Conservation (phyloP, 2,797 vertebrate species). For the Helicolenus hilgendorfi region DNA sequence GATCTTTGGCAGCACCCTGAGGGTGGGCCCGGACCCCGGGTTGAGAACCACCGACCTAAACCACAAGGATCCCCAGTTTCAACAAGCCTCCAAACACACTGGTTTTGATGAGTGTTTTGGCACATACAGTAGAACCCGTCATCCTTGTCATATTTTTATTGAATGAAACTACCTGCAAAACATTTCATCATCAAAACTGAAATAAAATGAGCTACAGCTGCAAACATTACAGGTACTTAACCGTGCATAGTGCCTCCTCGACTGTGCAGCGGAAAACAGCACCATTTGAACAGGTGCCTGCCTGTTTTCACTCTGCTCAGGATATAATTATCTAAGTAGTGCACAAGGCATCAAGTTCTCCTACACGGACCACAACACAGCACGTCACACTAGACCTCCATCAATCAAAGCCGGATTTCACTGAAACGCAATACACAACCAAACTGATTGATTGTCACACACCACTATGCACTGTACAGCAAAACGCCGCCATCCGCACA, state of each 20-base stretch:
- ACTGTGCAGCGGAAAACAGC: conserved; percentile 17
- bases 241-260: neutral
- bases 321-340: conserved; percentile 32
- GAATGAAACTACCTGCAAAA: conserved; percentile 19
- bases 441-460: conserved; percentile 58
- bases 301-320: conserved; percentile 23
- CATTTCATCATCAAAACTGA: neutral
- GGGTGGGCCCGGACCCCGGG: no score
- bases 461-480: conserved; percentile 14
- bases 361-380: conserved; percentile 33
- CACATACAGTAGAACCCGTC: neutral
- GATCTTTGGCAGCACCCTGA: no score
- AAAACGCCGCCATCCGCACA: conserved; percentile 39
- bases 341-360: conserved; percentile 28
- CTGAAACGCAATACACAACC: conserved; percentile 33
- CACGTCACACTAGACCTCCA: neutral
- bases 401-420: conserved; percentile 55
- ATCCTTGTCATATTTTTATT: neutral
- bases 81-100: neutral
- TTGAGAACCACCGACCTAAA: neutral
- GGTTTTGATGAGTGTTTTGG: neutral
- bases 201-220: conserved; percentile 25
- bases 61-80: neutral
- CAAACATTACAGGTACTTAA: conserved; percentile 32
- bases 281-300: conserved; percentile 35